Conservation (phyloP, 2,113 vertebrate genomes). For the Halcyon malimbica region DNA sequence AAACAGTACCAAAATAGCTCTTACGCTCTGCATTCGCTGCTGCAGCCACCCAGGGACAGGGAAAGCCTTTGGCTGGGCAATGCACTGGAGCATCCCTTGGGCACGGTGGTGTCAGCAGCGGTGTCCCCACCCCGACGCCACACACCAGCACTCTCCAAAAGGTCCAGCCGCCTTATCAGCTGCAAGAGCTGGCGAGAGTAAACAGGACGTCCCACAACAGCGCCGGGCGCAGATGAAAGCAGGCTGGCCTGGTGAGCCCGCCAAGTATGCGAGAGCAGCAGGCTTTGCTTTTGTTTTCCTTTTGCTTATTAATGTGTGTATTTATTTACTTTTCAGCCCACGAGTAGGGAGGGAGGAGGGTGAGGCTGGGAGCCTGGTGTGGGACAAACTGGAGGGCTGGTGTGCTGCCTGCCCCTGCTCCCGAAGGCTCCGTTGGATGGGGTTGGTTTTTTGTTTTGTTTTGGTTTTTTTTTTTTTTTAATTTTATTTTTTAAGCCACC, state of each 20-base stretch:
- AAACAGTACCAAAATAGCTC: neutral
- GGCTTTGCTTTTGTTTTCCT: conserved; percentile 51
- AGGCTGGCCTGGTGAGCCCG: neutral
- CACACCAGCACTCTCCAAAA: neutral
- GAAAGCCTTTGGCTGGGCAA: neutral
- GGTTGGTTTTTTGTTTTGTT: neutral
- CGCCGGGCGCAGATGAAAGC: conserved; percentile 33
- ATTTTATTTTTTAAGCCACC: neutral
- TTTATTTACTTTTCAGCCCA: conserved; percentile 52
- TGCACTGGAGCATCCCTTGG: neutral
- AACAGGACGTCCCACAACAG: conserved; percentile 45
- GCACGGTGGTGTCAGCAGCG: neutral
- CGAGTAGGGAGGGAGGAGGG: neutral
- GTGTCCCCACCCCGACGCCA: neutral
- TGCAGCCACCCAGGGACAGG: neutral
- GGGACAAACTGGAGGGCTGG: neutral
- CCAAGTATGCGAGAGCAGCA: conserved; percentile 40
- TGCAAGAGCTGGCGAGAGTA: neutral
- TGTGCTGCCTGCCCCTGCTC: neutral
- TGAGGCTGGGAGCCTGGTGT: conserved; percentile 15
- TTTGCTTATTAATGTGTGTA: conserved; percentile 32
- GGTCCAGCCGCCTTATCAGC: neutral
- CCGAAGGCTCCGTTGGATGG: neutral
- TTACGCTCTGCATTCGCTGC: neutral
- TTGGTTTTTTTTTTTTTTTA: neutral